Conservation (phyloP, 1,140 invertebrate genomes). For the Diorhabda sublineata region DNA sequence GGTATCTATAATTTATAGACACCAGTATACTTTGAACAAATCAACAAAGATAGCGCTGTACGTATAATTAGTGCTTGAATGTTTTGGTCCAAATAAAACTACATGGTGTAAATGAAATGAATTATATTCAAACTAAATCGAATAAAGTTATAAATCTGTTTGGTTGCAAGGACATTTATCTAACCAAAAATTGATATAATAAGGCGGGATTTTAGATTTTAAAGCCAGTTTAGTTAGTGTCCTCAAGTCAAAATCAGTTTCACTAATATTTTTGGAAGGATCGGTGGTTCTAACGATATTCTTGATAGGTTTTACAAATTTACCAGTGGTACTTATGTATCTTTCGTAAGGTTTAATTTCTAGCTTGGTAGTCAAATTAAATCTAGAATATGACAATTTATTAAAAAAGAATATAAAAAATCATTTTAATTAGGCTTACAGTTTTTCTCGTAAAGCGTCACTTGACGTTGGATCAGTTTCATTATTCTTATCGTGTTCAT, state of each 20-base stretch:
- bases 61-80: too few species aligned
- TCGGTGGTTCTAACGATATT: conserved; percentile 24
- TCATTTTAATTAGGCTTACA: neutral
- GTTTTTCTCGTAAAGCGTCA: conserved; percentile 1
- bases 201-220: conserved; percentile 21
- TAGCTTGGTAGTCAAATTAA: conserved; percentile 20
- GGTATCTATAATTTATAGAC: too few species aligned
- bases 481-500: neutral
- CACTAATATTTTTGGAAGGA: conserved; percentile 24
- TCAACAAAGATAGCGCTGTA: too few species aligned
- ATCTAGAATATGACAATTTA: conserved; percentile 23
- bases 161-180: conserved; percentile 2
- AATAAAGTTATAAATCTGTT: neutral
- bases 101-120: too few species aligned
- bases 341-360: conserved; percentile 23
- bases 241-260: conserved; percentile 24
- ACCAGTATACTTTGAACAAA: too few species aligned
- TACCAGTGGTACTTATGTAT: conserved; percentile 9
- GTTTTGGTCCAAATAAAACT: too few species aligned
- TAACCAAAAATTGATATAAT: conserved; percentile 20
- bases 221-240: conserved; percentile 18
- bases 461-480: neutral
- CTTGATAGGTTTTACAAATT: conserved; percentile 10
- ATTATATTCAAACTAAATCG: too few species aligned
- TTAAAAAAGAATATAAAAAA: too few species aligned